These are phyloP conservation scores for Telenomus remus DNA, from an alignment of 1,140 invertebrate genomes.

Conservation along the genomic window DNA sequence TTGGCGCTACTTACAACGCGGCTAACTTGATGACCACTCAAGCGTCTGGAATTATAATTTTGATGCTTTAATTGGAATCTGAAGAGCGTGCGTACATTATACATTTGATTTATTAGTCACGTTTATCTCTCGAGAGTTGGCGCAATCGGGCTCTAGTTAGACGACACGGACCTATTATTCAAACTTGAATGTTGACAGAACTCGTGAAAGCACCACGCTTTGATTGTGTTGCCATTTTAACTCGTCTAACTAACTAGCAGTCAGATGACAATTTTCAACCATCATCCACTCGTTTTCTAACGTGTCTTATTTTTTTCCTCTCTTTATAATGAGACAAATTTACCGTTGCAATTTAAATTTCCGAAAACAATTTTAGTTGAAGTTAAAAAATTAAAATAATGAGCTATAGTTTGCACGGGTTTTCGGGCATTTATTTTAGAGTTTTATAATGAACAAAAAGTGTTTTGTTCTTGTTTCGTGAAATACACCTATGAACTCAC, in stretches of 20 bases:
- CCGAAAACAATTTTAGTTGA: too few relatives aligned
- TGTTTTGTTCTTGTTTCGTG: too few relatives aligned
- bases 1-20: conserved; percentile 8
- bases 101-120: conserved; percentile 51
- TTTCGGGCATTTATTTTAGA: too few relatives aligned
- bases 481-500: too few relatives aligned
- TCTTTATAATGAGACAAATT: too few relatives aligned
- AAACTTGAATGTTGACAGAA: conserved; percentile 36
- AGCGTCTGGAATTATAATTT: conserved; percentile 44
- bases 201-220: too few relatives aligned
- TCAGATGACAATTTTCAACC: neutral
- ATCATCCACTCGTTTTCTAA: too few relatives aligned
- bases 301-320: too few relatives aligned
- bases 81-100: conserved; percentile 43
- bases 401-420: too few relatives aligned
- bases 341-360: too few relatives aligned
- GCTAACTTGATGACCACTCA: conserved; percentile 30
- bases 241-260: conserved; percentile 19
- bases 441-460: too few relatives aligned
- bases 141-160: neutral
- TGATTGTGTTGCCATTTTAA: conserved; percentile 13
- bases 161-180: conserved; percentile 37
- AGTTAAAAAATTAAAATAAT: too few relatives aligned
- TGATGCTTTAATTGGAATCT: conserved; percentile 30
- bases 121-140: conserved; percentile 44